Evolutionary conservation across 1,140 invertebrate genomes (phyloP).

Genomic region (Drosophila burlai): DNA sequence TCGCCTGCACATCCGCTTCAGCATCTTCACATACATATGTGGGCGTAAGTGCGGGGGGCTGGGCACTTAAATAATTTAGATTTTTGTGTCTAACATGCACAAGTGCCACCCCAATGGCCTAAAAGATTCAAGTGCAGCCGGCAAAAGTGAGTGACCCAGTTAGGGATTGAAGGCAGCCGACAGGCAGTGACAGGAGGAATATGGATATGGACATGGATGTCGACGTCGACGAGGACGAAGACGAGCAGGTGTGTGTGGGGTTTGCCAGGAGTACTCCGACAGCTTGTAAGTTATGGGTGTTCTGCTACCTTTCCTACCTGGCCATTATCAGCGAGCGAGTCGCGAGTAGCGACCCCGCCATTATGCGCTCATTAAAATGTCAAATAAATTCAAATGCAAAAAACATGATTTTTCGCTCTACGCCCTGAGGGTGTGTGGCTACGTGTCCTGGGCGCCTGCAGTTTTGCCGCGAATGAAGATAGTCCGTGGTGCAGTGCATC

Average conservation of each 20-base stretch:
- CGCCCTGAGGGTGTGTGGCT: conserved; percentile 10
- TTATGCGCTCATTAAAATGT: conserved; percentile 83
- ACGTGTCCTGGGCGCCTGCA: conserved; percentile 51
- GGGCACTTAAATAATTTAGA: conserved; percentile 82
- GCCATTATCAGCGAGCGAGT: conserved; percentile 49
- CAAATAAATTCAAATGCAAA: conserved; percentile 80
- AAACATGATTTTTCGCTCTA: conserved; percentile 53
- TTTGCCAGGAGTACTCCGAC: conserved; percentile 17
- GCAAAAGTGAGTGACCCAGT: conserved; percentile 80
- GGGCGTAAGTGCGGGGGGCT: conserved; percentile 11
- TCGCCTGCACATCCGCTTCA: conserved; percentile 13
- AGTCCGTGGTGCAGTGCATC: conserved; percentile 21
- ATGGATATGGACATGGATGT: background rate
- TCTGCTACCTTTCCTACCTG: conserved; percentile 33
- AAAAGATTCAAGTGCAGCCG: conserved; percentile 81
- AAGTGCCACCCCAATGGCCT: conserved; percentile 76
- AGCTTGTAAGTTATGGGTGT: conserved; percentile 15
- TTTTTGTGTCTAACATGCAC: conserved; percentile 84
- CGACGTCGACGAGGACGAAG: background rate
- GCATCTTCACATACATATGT: conserved; percentile 9
- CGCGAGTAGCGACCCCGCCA: conserved; percentile 51
- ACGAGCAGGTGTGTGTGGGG: background rate
- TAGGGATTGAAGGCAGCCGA: conserved; percentile 42
- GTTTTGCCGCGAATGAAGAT: conserved; percentile 46
- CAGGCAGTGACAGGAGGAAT: conserved; percentile 8